phyloP scores from a whole-genome alignment of 2,888 invertebrate species.

The Zeuzera pyrina region DNA sequence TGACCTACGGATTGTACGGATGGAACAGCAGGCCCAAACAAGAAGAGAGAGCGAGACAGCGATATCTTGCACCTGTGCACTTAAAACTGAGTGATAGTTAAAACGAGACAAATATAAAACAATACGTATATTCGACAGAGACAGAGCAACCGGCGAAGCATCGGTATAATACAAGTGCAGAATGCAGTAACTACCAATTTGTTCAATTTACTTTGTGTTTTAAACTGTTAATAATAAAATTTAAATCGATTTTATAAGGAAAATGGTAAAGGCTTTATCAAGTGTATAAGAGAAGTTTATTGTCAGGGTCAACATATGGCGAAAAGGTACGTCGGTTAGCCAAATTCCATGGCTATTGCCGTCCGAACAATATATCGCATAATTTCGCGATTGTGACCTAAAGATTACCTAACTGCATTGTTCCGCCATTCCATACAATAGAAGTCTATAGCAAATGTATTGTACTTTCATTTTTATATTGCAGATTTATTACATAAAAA shows the following conservation, averaged over 20 bases:
- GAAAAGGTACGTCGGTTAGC: slow-evolving; percentile 46
- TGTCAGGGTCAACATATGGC: slow-evolving; percentile 70
- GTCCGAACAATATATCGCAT: slow-evolving; percentile 24
- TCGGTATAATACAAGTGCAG: slow-evolving; percentile 5
- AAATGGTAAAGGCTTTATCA: slow-evolving; percentile 17
- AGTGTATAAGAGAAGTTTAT: slow-evolving; percentile 32
- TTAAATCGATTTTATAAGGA: too few species aligned
- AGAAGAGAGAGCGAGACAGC: slow-evolving; percentile 47
- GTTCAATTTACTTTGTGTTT: slow-evolving; percentile 12
- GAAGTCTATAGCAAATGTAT: too few species aligned
- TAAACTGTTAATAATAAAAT: too few species aligned
- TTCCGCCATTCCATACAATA: too few species aligned
- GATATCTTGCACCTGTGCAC: slow-evolving; percentile 61
- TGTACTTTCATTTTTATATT: too few species aligned
- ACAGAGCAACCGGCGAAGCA: slow-evolving; percentile 29
- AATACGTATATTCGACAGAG: slow-evolving; percentile 46
- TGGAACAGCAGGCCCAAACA: slow-evolving; percentile 26
- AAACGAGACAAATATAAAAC: slow-evolving; percentile 55
- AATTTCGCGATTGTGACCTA: slow-evolving; percentile 1
- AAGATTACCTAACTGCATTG: too few species aligned
- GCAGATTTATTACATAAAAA: too few species aligned
- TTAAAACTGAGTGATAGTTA: slow-evolving; percentile 53
- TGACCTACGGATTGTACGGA: slow-evolving; percentile 39
- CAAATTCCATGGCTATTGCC: slow-evolving; percentile 40
- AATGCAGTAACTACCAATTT: slow-evolving; percentile 25